Evolutionary conservation across 2,888 invertebrate genomes (phyloP), one percentile per base, ranked within the genome.

Genomic region (Cephalotes varians): DNA sequence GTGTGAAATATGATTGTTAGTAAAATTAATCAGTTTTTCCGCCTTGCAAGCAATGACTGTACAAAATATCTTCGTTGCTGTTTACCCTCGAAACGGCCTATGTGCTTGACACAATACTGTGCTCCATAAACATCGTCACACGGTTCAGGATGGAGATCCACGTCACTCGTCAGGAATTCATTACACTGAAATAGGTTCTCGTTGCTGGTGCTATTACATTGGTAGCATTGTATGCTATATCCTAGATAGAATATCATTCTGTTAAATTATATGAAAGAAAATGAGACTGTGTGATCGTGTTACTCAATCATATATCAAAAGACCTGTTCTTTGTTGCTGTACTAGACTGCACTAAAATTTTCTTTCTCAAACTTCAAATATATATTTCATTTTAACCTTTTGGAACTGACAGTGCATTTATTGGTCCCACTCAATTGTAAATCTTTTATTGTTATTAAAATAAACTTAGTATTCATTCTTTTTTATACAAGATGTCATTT

Each of bases 91-190:
- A 96, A 98, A 93, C 99, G 96, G 87, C 99, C 99, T 84, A 98
- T 97, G 92, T 98, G 98, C 95, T 99, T 99, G 90, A 99, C 96
- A 95, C 99, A 99, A 95, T 97, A 99, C 92, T 97, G 96, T 21
- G 99, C 98, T 88, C 96, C 97, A 94, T 98, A 98, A 84, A 99
- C 97, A 83, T 96, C 95, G 87, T 97, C 96, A 95, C 98, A 98
- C 91, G 97, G 96, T 90, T 95, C 96, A 74, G 97, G 96, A 91
- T 95, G 93, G 90, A 98, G 95, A 92, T 96, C 96, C 91, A 96
- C 95, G 92, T 96, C 96, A 90, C 95, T 95, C 82, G 96, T 95
- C 93, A 98, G 95, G 96, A 96, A 97, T 94, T 98, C 97, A 93
- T 97, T 97, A 95, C 98, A 98, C 94, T 98, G 97, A 95, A 98